Base-by-base conservation (phyloP, 2,113 vertebrate species). In the Phainopepla nitens region DNA sequence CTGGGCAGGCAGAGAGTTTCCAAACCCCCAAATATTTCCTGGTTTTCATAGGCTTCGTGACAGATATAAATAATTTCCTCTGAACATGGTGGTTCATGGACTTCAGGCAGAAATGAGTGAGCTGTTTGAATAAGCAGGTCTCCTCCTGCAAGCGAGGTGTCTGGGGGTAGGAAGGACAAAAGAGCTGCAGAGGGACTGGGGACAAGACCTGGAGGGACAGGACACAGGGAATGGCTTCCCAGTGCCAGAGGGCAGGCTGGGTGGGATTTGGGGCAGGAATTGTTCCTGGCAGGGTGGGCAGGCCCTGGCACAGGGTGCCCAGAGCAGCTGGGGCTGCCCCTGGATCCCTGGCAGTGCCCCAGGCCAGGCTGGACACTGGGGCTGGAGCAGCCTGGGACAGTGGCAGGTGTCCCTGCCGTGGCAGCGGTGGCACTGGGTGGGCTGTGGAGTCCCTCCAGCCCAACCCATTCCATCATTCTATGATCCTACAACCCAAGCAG, bases 31-130 rank as follows among this genome's bases (percentile, higher is more conserved):
- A 27, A 21, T 33, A 44, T 35, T 12, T 2, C 2, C 1, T 13
- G 7, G 10, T 78, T 85, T 49, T 41, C 36, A 23, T 1, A 7
- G 31, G 18, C 33, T 78, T 61, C 2, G 2, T 23, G 56, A 3
- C 1, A 78, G 39, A 9, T 25, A 12, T 11, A 6, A 2, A 1
- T 3, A 9, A 35, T 29, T 77, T 53, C 4, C 0, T 17, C 8
- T 2, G 9, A 53, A 23, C 5, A 1, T 15, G 31, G 8, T 4
- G 64, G 20, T 11, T 45, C 24, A 9, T 1, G 42, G 56, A 5
- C 27, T 39, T 28, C 27, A 25, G 49, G 66, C 17, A 70, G 77
- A 44, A 51, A 47, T 7, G 44, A 31, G 19, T 17, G 47, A 49
- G 2, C 7, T 15, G 5, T 15, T 50, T 22, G 50, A 14, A 27